These are phyloP conservation scores for Cecidostiba fungosa DNA, from an alignment of 2,888 invertebrate species.

Conservation along the genomic window DNA sequence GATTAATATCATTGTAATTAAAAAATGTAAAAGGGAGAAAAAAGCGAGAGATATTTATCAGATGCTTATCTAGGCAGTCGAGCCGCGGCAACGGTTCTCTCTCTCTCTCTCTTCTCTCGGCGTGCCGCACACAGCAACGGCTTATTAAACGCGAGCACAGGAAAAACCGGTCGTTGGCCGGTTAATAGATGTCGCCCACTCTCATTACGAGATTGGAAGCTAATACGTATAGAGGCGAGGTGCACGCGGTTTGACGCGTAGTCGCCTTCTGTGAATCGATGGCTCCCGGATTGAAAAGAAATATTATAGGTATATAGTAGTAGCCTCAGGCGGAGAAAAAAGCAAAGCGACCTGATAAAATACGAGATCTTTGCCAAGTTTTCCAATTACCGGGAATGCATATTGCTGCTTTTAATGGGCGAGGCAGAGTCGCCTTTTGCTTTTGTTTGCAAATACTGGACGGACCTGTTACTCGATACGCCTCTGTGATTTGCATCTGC, in stretches of 20 bases:
- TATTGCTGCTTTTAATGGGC: slow-evolving; percentile 30
- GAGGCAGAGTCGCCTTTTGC: neutral
- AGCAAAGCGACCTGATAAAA: slow-evolving; percentile 19
- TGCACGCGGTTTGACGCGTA: slow-evolving; percentile 19
- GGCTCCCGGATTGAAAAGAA: slow-evolving; percentile 22
- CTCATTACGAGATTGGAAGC: slow-evolving; percentile 60
- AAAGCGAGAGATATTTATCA: slow-evolving; percentile 54
- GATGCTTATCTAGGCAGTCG: slow-evolving; percentile 57
- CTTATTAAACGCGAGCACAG: slow-evolving; percentile 42
- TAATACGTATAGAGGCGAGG: slow-evolving; percentile 40
- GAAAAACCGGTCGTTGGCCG: slow-evolving; percentile 61
- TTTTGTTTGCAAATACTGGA: slow-evolving; percentile 31
- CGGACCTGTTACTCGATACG: slow-evolving; percentile 15
- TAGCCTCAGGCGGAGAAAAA: neutral
- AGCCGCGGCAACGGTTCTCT: slow-evolving; percentile 34
- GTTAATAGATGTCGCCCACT: slow-evolving; percentile 63
- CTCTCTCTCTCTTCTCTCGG: slow-evolving; percentile 6
- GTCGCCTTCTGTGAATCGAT: neutral
- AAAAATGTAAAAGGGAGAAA: slow-evolving; percentile 53
- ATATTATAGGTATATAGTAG: too few species aligned
- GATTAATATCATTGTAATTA: slow-evolving; percentile 64
- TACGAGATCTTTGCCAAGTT: slow-evolving; percentile 30
- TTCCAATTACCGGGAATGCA: slow-evolving; percentile 39
- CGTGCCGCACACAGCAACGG: neutral
- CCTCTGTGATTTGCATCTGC: slow-evolving; percentile 25